Evolutionary conservation across 2,113 vertebrate genomes (phyloP).

Genomic region (Macquaria australasica): DNA sequence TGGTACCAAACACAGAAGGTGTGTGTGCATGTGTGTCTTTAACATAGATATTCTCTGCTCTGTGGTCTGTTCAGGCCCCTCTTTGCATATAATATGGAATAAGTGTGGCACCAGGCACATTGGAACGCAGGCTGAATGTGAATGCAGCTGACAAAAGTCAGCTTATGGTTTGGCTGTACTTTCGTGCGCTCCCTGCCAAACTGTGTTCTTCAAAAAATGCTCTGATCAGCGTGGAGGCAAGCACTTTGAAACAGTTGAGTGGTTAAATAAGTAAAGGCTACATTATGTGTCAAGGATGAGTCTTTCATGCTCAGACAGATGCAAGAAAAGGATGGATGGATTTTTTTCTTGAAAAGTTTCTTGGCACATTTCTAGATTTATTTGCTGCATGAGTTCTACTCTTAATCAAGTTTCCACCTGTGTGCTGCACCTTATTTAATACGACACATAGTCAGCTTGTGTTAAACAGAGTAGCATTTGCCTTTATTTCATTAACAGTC

Average conservation of each 20-base stretch:
- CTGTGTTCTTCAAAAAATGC: constrained; percentile 47
- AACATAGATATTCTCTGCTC: constrained; percentile 23
- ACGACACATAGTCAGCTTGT: background rate
- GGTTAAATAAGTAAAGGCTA: constrained; percentile 52
- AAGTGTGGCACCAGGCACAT: constrained; percentile 50
- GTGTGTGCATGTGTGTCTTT: constrained; percentile 31
- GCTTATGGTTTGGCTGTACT: constrained; percentile 59
- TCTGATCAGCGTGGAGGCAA: constrained; percentile 49
- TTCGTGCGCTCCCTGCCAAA: constrained; percentile 37
- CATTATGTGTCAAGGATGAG: constrained; percentile 37
- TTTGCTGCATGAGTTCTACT: constrained; percentile 2
- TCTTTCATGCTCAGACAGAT: constrained; percentile 31
- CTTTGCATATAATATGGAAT: constrained; percentile 54
- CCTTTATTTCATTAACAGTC: background rate
- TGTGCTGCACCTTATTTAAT: background rate
- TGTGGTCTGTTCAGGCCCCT: constrained; percentile 16
- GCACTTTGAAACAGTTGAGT: constrained; percentile 42
- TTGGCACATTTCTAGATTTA: constrained; percentile 27
- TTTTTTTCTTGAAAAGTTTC: background rate
- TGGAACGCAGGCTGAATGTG: constrained; percentile 38
- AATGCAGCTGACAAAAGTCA: constrained; percentile 63
- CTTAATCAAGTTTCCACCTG: background rate
- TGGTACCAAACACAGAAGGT: constrained; percentile 41
- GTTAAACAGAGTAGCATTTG: constrained; percentile 8
- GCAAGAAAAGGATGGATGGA: background rate